phyloP scores from a whole-genome alignment of 2,113 vertebrate genomes.

The Pachyramphus minor region DNA sequence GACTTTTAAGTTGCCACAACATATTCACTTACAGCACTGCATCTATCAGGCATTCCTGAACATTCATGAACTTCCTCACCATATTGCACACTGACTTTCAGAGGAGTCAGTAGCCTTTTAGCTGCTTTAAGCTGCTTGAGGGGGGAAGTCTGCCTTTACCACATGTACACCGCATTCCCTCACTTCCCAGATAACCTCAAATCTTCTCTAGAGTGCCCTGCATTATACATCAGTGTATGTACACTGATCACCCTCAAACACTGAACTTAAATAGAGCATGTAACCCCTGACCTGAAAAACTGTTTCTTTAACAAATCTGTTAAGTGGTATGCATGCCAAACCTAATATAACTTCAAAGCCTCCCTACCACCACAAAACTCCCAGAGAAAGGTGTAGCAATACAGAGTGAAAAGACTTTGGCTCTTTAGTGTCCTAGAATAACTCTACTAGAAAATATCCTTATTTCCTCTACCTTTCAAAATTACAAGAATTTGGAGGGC shows the following conservation, averaged over 20 bases:
- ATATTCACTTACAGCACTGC: background rate
- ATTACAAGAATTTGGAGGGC: too few relatives aligned
- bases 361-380: background rate
- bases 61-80: background rate
- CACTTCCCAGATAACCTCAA: background rate
- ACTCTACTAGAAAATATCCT: background rate
- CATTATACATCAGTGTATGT: accelerated
- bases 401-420: background rate
- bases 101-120: accelerated
- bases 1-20: background rate
- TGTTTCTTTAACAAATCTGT: background rate
- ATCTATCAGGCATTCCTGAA: background rate
- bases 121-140: background rate
- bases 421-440: background rate
- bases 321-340: background rate
- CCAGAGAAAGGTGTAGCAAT: background rate
- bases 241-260: background rate
- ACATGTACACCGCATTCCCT: background rate
- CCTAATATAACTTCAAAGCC: background rate
- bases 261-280: background rate
- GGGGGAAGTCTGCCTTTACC: background rate
- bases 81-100: background rate
- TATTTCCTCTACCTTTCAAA: background rate
- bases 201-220: background rate
- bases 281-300: background rate